Evolutionary conservation across 2,797 vertebrate species (phyloP), one percentile per base, ranked within the genome.

Genomic region (Enoplosus armatus): DNA sequence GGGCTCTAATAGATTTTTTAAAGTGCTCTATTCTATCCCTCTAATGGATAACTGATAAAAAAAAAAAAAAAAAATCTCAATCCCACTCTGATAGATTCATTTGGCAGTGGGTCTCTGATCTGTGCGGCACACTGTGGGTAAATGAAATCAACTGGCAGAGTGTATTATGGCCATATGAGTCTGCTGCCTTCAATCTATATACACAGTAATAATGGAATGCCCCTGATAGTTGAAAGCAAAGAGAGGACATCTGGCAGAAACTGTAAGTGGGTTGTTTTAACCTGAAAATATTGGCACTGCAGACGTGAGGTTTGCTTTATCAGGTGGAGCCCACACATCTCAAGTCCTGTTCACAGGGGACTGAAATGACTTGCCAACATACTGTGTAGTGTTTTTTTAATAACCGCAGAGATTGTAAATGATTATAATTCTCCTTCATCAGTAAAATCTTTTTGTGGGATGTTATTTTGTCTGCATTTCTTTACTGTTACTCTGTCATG

Each of bases 31-130:
- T 93, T 93, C 83, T 90, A 85, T 89, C 86, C 71, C 86, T 89
- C 83, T 90, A 93, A 94, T 92, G 92, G 92, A 83, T 87, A 93
- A 92, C 90, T 93, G 92, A 94, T 91, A 82, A 85, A 88, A 92
- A 83, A 41, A 18, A 26, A 8, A 29, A 27, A 77, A 76, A 70
- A 54, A 62, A 47, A 6, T 7, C 51, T 60, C 82, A 71, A 89
- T 92, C 72, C 72, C 48, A 55, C 82, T 91, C 84, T 89, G 90
- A 93, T 93, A 90, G 92, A 94, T 93, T 94, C 84, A 91, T 93
- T 93, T 91, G 92, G 84, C 84, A 83, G 84, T 70, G 63, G 71
- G 71, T 83, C 64, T 86, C 70, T 90, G 90, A 94, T 93, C 88
- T 89, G 90, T 20, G 66, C 47, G 3, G 80, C 90, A 88, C 85